Base-by-base conservation (phyloP, 2,797 vertebrate species). In the Pseudochaenichthys georgianus region DNA sequence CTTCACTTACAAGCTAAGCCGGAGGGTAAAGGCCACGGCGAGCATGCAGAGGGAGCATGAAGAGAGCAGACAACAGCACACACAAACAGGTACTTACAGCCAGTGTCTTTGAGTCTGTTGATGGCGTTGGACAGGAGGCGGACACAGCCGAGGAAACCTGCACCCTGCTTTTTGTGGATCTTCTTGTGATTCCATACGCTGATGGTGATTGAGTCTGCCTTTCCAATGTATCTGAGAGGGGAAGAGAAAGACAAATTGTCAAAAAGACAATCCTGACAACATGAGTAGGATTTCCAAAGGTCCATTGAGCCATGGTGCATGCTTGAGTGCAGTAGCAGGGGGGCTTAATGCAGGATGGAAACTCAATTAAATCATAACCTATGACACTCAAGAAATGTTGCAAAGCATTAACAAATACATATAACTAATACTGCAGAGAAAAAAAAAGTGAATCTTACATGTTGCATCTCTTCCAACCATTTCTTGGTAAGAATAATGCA, bases 181-280 rank as follows among this genome's bases (percentile, higher is more conserved):
- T 99, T 99, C 95, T 99, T 99, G 92, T 99, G 97, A 93, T 99
- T 99, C 98, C 98, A 99, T 43, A 99, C 96, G 0, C 98, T 99
- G 94, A 99, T 99, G 0, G 98, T 99, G 91, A 99, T 98, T n/a
- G 98, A 99, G 92, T 99, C 98, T 0, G 97, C 96, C 86, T 99
- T 99, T 80, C 98, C 97, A 66, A 99, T 98, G 64, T 99, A 99
- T 71, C 95, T 95, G 65, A 64, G 2, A 46, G 23, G 7, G 34
- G 23, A 45, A 58, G 13, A 80, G 17, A 58, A 5, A 41, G 5
- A 53, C 67, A 13, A 41, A 3, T 17, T 11, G 23, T 75, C 13
- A 75, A 53, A 54, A 38, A 42, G 15, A 78, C 17, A 65, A 23
- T 38, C 17, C 10, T 60, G n/a, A 46, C 45, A 46, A 13, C 17